A percentile compares a stretch with the other conserved stretches of the same genome.
phyloP scores from a whole-genome alignment of 2,888 invertebrate genomes.

The Sarcophaga caerulescens region DNA sequence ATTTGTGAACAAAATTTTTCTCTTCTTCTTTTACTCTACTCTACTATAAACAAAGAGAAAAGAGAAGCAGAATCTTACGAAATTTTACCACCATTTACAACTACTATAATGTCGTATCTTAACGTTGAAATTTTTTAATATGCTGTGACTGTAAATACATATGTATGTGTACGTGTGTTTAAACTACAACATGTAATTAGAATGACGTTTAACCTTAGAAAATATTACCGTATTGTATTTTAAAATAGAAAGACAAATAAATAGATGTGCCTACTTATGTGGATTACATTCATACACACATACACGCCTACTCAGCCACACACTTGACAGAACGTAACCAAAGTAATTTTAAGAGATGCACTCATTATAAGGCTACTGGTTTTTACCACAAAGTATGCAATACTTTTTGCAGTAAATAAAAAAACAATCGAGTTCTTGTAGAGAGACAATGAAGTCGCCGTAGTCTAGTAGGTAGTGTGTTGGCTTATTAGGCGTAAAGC shows the following conservation, averaged over 20 bases:
- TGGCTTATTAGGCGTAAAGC: no score
- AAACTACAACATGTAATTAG: constrained; percentile 32
- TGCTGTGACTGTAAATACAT: not conserved
- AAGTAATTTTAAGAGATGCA: not conserved
- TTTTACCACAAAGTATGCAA: not conserved
- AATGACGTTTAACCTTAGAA: constrained; percentile 54
- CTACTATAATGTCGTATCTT: constrained; percentile 8
- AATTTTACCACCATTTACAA: constrained; percentile 42
- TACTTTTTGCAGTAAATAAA: not conserved
- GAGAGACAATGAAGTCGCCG: no score
- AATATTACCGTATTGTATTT: not conserved
- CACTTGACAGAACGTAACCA: not conserved
- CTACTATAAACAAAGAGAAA: not conserved
- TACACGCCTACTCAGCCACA: not conserved
- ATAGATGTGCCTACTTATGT: not conserved
- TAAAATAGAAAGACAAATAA: not conserved
- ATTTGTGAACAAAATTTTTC: constrained; percentile 9
- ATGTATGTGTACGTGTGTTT: not conserved
- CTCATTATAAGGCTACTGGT: not conserved
- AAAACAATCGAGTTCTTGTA: not conserved
- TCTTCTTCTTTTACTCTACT: no score
- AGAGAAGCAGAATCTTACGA: constrained; percentile 28
- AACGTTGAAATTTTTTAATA: constrained; percentile 16
- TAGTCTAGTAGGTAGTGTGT: no score
- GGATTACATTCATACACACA: not conserved